Base-by-base conservation (phyloP, 2,888 invertebrate genomes). In the Aporophyla nigra region DNA sequence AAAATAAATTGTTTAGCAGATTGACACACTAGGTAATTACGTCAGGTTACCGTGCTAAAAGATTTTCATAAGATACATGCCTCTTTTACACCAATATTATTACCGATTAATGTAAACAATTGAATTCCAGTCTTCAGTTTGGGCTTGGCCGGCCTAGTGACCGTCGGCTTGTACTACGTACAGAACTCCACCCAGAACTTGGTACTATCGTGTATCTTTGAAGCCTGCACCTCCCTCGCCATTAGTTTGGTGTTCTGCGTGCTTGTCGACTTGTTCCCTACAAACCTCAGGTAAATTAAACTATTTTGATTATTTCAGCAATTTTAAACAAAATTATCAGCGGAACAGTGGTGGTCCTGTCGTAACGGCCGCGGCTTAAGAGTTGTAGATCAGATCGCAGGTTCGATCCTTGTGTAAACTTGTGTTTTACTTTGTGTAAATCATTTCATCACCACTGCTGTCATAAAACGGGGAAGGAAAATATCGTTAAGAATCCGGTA, bases 181-280 rank as follows among this genome's bases (percentile, higher is more conserved):
- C 97, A 97, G 88, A 98, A 97, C 91, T 97, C 98, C 21, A 95
- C 93, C 43, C 97, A 98, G 90, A 98, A 98, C 93, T 94, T 98
- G 90, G 97, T 98, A 69, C 95, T 98, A 63, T 98, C 98, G 1
- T 98, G 98, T 91, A 97, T 98, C 90, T 98, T 98, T 93, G 98
- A 98, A 94, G 98, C 98, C 1, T 95, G 98, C 70, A 98, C 98
- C 66, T 98, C 98, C 70, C 97, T 98, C 85, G 98, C 98, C 87
- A 98, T 98, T 93, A 98, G 98, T 95, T 97, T 98, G 76, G 98
- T 98, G 68, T 98, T 98, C 95, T 98, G 98, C 92, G 98, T 98
- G 66, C 97, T 98, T 93, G 98, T 98, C 81, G 98, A 98, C 93
- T 95, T 98, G 90, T 98, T 98, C 96, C 98, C 98, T 88, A 98